Base-by-base conservation (phyloP, 2,888 invertebrate genomes). In the Neoitamus cyanurus region DNA sequence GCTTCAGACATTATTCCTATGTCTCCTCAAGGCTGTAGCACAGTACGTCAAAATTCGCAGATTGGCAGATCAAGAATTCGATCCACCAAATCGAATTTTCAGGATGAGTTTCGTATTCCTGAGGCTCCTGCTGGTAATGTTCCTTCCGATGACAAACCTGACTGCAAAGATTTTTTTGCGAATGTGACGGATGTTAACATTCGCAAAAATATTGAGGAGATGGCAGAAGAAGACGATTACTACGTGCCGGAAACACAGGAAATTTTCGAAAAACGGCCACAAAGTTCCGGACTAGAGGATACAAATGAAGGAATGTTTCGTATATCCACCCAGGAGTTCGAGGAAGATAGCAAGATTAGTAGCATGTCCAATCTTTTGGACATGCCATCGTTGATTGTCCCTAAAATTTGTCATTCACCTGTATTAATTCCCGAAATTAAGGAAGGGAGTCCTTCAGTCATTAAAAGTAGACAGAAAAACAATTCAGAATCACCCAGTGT, bases 171-270 rank as follows among this genome's bases (percentile, higher is more conserved):
- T 9, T 42, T 48, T 25, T 80, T 58, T 58, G 80, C 68, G 28
- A 70, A 83, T 37, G 36, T 69, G 25, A 37, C 70, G 15, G 42
- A 77, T 30, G 85, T 73, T 5, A 87, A 84, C 48, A 37, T 75
- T 13, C 48, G 46, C n/a, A 68, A 30, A 2, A 73, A 72, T 72
- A 84, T 85, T n/a, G 84, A 86, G 34, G 5, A 73, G n/a, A 36
- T 80, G 48, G 69, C 37, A 5, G 86, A 87, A 31, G 88, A 88
- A 73, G 87, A 88, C 48, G 88, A 88, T 6, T 87, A 87, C 48
- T 88, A 87, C 83, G 88, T 89, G 84, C 89, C 89, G 28, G 89
- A 89, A 86, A 89, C 89, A 0, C 89, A 89, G 85, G 88, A 88
- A 73, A 80, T 87, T 1, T 69, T 84, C 2, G 36, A 42, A 3